Base-by-base conservation (phyloP, 1,140 invertebrate species). In the Conus ventricosus region DNA sequence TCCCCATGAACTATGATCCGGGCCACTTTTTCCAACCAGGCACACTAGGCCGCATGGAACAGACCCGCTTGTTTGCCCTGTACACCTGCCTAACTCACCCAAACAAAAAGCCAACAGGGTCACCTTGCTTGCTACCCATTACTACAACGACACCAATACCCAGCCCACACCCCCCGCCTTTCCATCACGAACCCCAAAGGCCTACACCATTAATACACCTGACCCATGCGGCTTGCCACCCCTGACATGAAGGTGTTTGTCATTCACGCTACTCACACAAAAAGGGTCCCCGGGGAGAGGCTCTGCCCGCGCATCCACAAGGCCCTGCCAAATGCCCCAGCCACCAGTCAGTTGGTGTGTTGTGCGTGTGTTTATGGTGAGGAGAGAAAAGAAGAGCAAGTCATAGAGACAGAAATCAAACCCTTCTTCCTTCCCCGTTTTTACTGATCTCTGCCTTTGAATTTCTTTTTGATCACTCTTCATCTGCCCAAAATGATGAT, bases 41-140 rank as follows among this genome's bases (percentile, higher is more conserved):
- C 78, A 15, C 94, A 95, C 88, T 85, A 90, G 89, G 88, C 91
- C 55, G 39, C 94, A 94, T 87, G 90, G 92, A 71, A 91, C 91
- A 57, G 91, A 92, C n/a, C 63, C 91, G 89, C 51, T 87, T 94
- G 23, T 94, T 91, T 88, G 88, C 91, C 23, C n/a, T n/a, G n/a
- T n/a, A n/a, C n/a, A n/a, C n/a, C n/a, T n/a, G n/a, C n/a, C n/a
- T n/a, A n/a, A n/a, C n/a, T n/a, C n/a, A n/a, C n/a, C n/a, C n/a
- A n/a, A 91, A 92, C 78, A 90, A 92, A 82, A 85, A 6, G 91
- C 89, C 54, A 92, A 94, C 76, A 87, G 63, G 89, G 90, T 25
- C 94, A 95, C 89, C 88, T 90, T 51, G 27, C 89, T 67, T 53
- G 39, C 90, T 25, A 89, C 67, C 75, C 25, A 11, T 5, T 25